Percentiles rank a stretch among this genome's conserved stretches.
Conservation (phyloP, 2,113 vertebrate genomes). For the Acrocephalus kingi region DNA sequence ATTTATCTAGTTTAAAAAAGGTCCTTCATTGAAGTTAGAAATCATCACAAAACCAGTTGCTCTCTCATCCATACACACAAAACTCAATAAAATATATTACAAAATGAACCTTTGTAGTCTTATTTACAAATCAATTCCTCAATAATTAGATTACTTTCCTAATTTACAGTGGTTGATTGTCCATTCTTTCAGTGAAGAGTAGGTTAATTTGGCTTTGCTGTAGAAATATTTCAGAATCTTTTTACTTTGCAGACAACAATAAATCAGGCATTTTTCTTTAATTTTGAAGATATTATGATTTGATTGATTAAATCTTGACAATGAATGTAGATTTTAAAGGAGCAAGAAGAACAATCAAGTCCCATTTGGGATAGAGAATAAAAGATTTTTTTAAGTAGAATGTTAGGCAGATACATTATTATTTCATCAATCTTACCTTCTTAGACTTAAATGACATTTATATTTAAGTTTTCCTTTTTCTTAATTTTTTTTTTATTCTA, state of each 20-base stretch:
- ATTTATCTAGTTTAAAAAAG: background rate
- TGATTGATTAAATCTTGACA: background rate
- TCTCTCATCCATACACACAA: background rate
- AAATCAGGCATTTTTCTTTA: background rate
- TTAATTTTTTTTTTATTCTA: background rate
- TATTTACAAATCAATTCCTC: background rate
- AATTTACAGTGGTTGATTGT: background rate
- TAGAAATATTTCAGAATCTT: background rate
- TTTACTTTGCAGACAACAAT: background rate
- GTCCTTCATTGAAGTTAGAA: background rate
- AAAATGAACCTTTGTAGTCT: background rate
- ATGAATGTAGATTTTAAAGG: background rate
- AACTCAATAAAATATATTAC: background rate
- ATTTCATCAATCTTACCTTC: background rate
- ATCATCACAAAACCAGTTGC: background rate
- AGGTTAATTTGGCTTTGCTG: background rate
- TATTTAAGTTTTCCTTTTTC: background rate
- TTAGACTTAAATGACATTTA: background rate
- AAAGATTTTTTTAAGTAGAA: background rate
- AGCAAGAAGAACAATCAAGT: background rate
- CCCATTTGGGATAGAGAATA: background rate
- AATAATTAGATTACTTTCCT: background rate
- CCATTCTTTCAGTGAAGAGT: background rate
- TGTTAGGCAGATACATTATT: background rate
- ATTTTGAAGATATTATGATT: background rate